Base-by-base conservation (phyloP, 2,888 invertebrate genomes). In the Thecophora atra region DNA sequence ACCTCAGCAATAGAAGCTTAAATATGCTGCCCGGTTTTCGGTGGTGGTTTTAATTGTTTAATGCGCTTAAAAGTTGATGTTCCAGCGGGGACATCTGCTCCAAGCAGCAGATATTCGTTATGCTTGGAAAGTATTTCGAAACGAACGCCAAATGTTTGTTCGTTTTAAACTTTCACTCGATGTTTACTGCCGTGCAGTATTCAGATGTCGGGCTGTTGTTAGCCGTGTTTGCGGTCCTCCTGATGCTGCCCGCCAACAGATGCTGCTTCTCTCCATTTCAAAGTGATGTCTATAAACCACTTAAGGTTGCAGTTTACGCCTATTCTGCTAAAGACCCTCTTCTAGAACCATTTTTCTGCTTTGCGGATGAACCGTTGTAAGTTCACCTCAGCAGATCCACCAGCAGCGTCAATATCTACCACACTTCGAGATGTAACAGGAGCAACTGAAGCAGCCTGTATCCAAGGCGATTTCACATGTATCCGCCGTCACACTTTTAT, bases 291-390 rank as follows among this genome's bases (percentile, higher is more conserved):
- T 80, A 78, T 81, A 83, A 81, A 81, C 80, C 81, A 78, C 81
- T 81, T 81, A 81, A 82, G 82, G 83, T 81, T 81, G 82, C 80
- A 80, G 82, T 82, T 81, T 80, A 81, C 80, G 81, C 81, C 81
- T 81, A 80, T 81, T 81, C 80, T 77, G 80, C 73, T 76, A 77
- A 73, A 78, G 77, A 75, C 82, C 79, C 79, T 80, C 81, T 80
- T 81, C 78, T 74, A 69, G 63, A 63, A 52, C 15, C 30, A 37
- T 67, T n/a, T 19, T 42, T 63, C 21, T 67, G 54, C 3, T 2
- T 2, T 28, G 58, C 17, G 58, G 28, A 28, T 52, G 67, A 19
- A 24, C 21, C 30, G 28, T 26, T 21, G 24, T 13, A n/a, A n/a
- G n/a, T n/a, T n/a, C n/a, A n/a, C n/a, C n/a, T n/a, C n/a, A n/a